Base-by-base conservation (phyloP, 1,140 invertebrate species). In the Cydia splendana region DNA sequence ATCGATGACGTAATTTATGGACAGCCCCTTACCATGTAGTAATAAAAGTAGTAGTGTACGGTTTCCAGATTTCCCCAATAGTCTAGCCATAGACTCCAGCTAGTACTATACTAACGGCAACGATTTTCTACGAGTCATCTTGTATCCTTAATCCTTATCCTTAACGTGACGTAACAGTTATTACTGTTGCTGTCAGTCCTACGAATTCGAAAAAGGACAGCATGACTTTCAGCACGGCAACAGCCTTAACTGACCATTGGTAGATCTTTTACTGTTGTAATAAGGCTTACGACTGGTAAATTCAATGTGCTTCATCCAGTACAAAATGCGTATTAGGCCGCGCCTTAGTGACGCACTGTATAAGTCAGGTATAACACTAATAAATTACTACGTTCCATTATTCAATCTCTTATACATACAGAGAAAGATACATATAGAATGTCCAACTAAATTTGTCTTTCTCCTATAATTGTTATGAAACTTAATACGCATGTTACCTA, bases 361-460 rank as follows among this genome's bases (percentile, higher is more conserved):
- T 53, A 53, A 62, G 53, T 9, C 53, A 62, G 53, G 53, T 62
- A 62, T 24, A 20, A 57, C 18, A 62, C 18, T 62, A 62, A 62
- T 62, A 62, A 53, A 53, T 53, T 62, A 62, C 18, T 62, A 20
- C 53, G 53, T 9, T 53, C 15, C 51, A 53, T 53, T n/a, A 53
- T 53, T 53, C 15, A 53, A 53, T 53, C 13, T 53, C 51, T 10
- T n/a, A n/a, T n/a, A n/a, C n/a, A n/a, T n/a, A n/a, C n/a, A 45
- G 10, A 45, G 12, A 45, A 45, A 45, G 12, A 45, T 45, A 45
- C 42, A 1, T 45, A 45, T 12, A 34, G 34, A 38, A 38, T 38
- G 34, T 7, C 34, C 34, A 38, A 38, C 0, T 7, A 45, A 45
- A 45, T 48, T 48, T 48, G 45, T 48, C 45, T 13, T 48, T 42